A percentile compares a stretch with the other conserved stretches of the same genome.
Conservation (phyloP, 2,888 invertebrate species). For the Mimachlamys varia region DNA sequence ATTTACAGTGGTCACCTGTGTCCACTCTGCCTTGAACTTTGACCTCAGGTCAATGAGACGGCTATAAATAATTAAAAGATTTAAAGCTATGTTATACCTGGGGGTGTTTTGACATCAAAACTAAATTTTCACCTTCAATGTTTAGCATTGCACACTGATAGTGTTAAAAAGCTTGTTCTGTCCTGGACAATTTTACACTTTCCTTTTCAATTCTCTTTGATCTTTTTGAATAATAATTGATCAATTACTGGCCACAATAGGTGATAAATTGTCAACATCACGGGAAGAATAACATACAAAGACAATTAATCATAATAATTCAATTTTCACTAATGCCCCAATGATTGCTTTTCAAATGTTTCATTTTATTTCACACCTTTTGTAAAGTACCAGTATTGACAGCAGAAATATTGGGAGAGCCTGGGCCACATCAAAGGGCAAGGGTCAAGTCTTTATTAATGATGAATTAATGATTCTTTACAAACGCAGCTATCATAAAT, state of each 20-base stretch:
- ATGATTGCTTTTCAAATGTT: not conserved
- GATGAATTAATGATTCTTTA: constrained; percentile 16
- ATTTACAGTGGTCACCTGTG: constrained; percentile 31
- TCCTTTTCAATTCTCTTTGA: not conserved
- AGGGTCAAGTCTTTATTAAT: constrained; percentile 22
- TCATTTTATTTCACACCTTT: constrained; percentile 4
- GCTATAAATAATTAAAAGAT: not conserved
- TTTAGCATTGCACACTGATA: not conserved
- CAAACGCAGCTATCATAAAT: not conserved
- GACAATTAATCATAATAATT: constrained; percentile 4
- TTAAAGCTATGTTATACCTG: not conserved
- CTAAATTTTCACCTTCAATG: not conserved
- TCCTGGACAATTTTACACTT: not conserved
- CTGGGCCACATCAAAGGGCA: not conserved
- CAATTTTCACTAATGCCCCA: constrained; percentile 1
- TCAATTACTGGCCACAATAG: not conserved
- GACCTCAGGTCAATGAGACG: not conserved
- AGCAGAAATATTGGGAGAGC: not conserved
- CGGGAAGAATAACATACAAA: not conserved
- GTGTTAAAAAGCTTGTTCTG: not conserved
- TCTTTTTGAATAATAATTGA: constrained; percentile 1
- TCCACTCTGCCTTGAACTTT: not conserved
- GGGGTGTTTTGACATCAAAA: constrained; percentile 14
- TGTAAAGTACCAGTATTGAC: not conserved
- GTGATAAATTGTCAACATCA: constrained; percentile 28